A percentile compares a stretch with the other conserved stretches of the same genome.
Conservation (phyloP, 2,113 vertebrate species). For the Lophochroa leadbeateri region DNA sequence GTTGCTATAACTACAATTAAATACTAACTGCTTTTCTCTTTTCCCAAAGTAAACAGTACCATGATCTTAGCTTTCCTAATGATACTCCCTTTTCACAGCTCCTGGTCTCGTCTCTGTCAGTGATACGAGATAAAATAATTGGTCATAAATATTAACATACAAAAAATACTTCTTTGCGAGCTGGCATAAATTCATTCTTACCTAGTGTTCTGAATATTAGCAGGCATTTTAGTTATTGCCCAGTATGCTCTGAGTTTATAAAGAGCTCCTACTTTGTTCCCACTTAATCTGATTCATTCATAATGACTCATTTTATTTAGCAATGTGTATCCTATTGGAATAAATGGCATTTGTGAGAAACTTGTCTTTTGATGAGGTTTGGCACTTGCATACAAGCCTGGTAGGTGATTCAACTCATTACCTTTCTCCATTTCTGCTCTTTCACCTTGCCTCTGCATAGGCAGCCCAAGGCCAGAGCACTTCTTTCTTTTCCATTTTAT, state of each 20-base stretch:
- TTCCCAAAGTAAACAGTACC: neutral
- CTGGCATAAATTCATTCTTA: neutral
- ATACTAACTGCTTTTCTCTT: neutral
- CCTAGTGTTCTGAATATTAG: neutral
- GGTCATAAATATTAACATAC: neutral
- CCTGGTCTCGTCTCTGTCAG: neutral
- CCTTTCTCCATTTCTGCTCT: neutral
- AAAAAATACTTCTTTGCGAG: neutral
- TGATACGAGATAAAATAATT: neutral
- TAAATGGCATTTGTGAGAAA: neutral
- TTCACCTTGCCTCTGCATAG: neutral
- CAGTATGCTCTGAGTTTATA: neutral
- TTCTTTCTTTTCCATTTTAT: neutral
- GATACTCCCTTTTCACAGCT: neutral
- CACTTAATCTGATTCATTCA: neutral
- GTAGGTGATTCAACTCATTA: neutral
- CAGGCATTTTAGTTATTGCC: neutral
- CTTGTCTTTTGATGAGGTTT: neutral
- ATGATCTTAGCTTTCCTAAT: neutral
- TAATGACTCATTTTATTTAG: conserved; percentile 8
- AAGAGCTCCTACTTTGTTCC: conserved; percentile 5
- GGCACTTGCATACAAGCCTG: neutral
- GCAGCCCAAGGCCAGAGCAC: neutral
- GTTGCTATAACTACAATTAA: neutral
- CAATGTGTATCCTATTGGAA: neutral